A percentile compares a stretch with the other conserved stretches of the same genome.
These are phyloP conservation scores for Hycleus phaleratus DNA, from an alignment of 1,140 invertebrate species.

Conservation along the genomic window DNA sequence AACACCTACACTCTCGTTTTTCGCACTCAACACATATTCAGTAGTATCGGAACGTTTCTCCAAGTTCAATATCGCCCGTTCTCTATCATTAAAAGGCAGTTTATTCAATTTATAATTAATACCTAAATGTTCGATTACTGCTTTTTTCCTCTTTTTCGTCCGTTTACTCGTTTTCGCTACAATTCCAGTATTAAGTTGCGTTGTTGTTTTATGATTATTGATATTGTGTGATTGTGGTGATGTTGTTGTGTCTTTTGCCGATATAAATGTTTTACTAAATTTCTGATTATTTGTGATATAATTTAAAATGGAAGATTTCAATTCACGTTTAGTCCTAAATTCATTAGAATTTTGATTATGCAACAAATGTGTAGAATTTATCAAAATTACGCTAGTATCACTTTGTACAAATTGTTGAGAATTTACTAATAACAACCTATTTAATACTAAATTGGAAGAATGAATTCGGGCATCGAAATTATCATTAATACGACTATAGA, in stretches of 20 bases:
- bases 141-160: not conserved
- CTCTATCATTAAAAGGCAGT: slow-evolving; percentile 1
- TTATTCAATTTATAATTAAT: slow-evolving; percentile 1
- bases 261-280: not conserved
- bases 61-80: not conserved
- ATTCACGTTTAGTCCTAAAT: slow-evolving; percentile 14
- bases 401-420: slow-evolving; percentile 22
- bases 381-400: slow-evolving; percentile 25
- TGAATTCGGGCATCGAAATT: slow-evolving; percentile 14
- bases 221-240: no score
- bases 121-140: no score
- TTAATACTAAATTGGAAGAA: slow-evolving; percentile 33
- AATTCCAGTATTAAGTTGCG: not conserved
- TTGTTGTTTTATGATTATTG: not conserved
- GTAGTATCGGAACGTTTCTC: slow-evolving; percentile 4
- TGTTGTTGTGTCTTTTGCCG: not conserved
- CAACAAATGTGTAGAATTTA: slow-evolving; percentile 19
- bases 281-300: not conserved
- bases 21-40: slow-evolving; percentile 4
- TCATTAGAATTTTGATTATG: slow-evolving; percentile 17
- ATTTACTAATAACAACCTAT: slow-evolving; percentile 20
- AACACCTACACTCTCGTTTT: slow-evolving; percentile 8
- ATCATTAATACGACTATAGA: slow-evolving; percentile 23
- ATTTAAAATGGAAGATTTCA: not conserved
- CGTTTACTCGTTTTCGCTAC: not conserved